Evolutionary conservation across 2,888 invertebrate species (phyloP).

Genomic region (Trachelus troglodyta): DNA sequence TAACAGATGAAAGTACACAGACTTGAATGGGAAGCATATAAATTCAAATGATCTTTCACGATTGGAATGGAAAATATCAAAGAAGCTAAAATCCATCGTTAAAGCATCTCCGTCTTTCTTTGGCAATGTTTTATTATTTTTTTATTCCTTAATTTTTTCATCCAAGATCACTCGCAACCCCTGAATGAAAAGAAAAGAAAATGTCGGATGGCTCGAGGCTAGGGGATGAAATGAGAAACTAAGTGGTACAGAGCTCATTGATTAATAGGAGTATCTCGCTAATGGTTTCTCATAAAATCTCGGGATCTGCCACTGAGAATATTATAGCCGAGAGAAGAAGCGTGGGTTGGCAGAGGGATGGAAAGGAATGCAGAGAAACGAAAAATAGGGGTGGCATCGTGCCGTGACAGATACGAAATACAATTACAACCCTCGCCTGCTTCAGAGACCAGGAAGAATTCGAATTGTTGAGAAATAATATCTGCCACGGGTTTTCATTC

Average conservation of each 20-base stretch:
- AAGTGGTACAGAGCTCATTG: constrained; percentile 25
- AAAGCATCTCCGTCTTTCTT: background rate
- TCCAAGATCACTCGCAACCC: background rate
- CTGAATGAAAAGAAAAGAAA: background rate
- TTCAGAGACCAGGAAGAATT: too few relatives aligned
- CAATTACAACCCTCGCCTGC: too few relatives aligned
- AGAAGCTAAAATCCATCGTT: background rate
- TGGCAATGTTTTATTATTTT: background rate
- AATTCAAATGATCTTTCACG: background rate
- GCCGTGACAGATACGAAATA: too few relatives aligned
- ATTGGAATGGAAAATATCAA: background rate
- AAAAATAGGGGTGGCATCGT: too few relatives aligned
- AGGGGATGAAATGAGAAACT: constrained; percentile 15
- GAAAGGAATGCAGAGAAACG: constrained; percentile 11
- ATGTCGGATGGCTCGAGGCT: too few relatives aligned
- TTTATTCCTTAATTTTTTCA: too few relatives aligned
- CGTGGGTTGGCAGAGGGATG: constrained; percentile 17
- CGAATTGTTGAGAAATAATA: too few relatives aligned
- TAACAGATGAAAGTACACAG: background rate
- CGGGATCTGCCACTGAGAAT: constrained; percentile 14
- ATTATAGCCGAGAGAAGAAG: constrained; percentile 9
- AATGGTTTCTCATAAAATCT: constrained; percentile 32
- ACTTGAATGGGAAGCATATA: background rate
- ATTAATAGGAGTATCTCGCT: constrained; percentile 41
- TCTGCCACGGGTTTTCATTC: too few relatives aligned